phyloP scores from a whole-genome alignment of 2,113 vertebrate genomes.

The Lepisosteus osseus region DNA sequence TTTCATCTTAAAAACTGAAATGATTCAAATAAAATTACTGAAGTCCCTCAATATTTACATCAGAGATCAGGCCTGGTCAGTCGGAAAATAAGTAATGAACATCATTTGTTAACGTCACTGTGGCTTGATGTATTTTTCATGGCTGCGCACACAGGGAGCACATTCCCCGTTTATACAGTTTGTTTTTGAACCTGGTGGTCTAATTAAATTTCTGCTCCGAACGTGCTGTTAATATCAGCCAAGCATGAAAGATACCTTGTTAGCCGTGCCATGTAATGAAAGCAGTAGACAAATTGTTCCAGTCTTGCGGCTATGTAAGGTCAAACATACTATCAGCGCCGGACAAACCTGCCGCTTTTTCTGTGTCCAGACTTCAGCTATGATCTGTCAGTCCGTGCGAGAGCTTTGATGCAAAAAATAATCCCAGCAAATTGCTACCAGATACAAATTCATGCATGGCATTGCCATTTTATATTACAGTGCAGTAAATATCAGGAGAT shows the following conservation, averaged over 20 bases:
- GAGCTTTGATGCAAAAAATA: too few relatives aligned
- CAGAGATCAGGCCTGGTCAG: constrained; percentile 50
- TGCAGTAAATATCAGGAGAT: too few relatives aligned
- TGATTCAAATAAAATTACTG: constrained; percentile 49
- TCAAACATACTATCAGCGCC: too few relatives aligned
- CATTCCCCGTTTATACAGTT: constrained; percentile 32
- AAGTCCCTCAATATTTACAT: constrained; percentile 53
- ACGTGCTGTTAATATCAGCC: constrained; percentile 60
- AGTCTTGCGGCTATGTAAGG: background rate
- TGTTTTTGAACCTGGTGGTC: constrained; percentile 53
- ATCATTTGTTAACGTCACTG: constrained; percentile 70
- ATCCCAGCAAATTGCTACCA: too few relatives aligned
- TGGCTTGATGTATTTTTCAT: constrained; percentile 45
- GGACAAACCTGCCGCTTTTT: background rate
- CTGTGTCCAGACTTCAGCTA: background rate
- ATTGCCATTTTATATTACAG: too few relatives aligned
- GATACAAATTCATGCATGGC: too few relatives aligned
- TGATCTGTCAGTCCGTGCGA: too few relatives aligned
- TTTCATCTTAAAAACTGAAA: constrained; percentile 37
- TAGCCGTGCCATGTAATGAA: constrained; percentile 55
- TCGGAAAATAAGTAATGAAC: constrained; percentile 71
- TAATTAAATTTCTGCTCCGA: constrained; percentile 71
- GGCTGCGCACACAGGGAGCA: constrained; percentile 36
- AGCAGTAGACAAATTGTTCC: constrained; percentile 25
- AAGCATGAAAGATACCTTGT: constrained; percentile 54